Evolutionary conservation across 2,797 vertebrate genomes (phyloP), one percentile per base, ranked within the genome.

Genomic region (Meda fulgida): DNA sequence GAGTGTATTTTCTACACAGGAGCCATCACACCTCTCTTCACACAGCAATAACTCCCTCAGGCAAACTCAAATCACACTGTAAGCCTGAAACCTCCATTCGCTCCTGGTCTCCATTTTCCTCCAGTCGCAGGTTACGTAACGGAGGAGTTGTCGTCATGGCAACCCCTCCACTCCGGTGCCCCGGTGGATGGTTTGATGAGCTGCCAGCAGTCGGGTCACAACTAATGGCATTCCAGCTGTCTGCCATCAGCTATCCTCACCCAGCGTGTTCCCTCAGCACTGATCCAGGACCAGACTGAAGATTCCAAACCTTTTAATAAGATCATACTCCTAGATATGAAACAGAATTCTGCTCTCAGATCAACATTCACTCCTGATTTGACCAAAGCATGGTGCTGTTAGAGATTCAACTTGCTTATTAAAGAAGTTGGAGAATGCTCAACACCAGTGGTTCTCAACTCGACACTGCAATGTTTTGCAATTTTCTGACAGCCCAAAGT

Each of bases 191-290:
- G 87, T 88, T 81, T 83, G 85, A 88, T 89, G 88, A 91, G 87
- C 87, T 89, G 89, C 90, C 89, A 93, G 89, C 89, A 80, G 40
- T 8, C 80, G 89, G 89, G 85, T 89, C 88, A 90, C 75, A 80
- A 87, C 91, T 90, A 90, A 88, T 84, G 18, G 85, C 77, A 86
- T 77, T 89, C 73, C 69, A 86, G 72, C 81, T 78, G 85, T 58
- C 89, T 89, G 89, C 89, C 69, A 91, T 92, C 91, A 91, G 90
- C 88, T 71, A 58, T 87, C 38, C 40, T 63, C 26, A 51, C 67
- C 43, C 60, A 3, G 9, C n/a, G 3, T 81, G 48, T 38, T 76
- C 85, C 72, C 31, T 48, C 55, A 40, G 46, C 71, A 26, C 40
- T 55, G 71, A 82, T 81, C 63, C 60, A 63, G 76, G 77, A 78